Evolutionary conservation across 2,113 vertebrate genomes (phyloP).

Genomic region (Campylomormyrus tamandua): DNA sequence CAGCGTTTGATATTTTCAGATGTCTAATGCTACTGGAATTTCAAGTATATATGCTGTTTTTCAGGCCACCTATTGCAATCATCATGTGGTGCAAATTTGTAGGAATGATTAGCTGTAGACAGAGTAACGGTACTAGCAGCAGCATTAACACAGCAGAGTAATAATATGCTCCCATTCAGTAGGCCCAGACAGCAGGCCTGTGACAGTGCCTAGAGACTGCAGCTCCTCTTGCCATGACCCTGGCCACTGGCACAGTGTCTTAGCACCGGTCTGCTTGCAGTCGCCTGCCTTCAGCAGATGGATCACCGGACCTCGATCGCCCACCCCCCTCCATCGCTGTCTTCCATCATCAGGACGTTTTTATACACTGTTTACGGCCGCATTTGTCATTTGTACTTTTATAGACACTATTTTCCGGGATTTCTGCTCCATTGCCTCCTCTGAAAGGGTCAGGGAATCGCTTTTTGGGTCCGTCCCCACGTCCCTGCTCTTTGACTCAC

Average conservation of each 20-base stretch:
- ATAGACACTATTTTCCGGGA: conserved; percentile 1
- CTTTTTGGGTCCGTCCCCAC: neutral
- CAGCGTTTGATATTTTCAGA: neutral
- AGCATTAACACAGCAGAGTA: neutral
- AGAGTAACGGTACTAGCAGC: neutral
- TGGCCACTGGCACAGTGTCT: neutral
- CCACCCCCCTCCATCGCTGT: neutral
- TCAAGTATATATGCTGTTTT: neutral
- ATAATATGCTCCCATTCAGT: neutral
- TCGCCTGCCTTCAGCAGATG: neutral
- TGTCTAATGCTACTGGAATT: neutral
- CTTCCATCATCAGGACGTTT: conserved; percentile 3
- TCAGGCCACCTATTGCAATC: neutral
- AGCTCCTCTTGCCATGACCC: neutral
- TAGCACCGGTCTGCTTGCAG: neutral
- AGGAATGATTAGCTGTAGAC: neutral
- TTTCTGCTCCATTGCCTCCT: neutral
- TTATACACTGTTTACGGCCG: conserved; percentile 2
- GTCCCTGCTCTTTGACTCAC: neutral
- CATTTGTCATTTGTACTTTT: conserved; percentile 7
- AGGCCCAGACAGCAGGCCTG: neutral
- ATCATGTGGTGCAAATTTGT: neutral
- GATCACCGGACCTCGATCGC: neutral
- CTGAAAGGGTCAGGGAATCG: neutral
- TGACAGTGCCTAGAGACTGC: neutral